Base-by-base conservation (phyloP, 2,797 vertebrate species). In the Thunnus albacares region DNA sequence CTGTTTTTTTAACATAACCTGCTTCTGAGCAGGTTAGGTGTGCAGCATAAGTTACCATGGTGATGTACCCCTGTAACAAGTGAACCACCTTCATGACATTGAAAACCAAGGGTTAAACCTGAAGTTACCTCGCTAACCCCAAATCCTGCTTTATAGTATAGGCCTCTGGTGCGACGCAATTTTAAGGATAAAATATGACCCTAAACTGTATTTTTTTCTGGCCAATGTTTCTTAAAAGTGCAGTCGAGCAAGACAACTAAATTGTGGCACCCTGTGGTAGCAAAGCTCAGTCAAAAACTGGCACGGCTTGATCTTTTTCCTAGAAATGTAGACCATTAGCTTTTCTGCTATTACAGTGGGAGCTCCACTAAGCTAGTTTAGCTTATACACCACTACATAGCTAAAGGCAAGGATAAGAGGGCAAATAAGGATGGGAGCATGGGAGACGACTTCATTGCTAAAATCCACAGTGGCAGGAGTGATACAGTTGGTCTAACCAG, bases 381-480 rank as follows among this genome's bases (percentile, higher is more conserved):
- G 65, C 53, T 65, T 49, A 69, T 18, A 70, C 77, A 77, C 72
- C 63, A 43, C 53, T 55, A 33, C 43, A 80, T 41, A 75, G 58
- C 71, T 55, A 18, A 5, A 35, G 68, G 65, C 57, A 76, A 57
- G 17, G 66, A 70, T 18, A n/a, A 64, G 67, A 83, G 77, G 60
- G 47, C 14, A 11, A 82, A 51, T 49, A 14, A 76, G 43, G 56
- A 74, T 38, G 33, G 61, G 22, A 5, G 38, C 55, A 47, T 4
- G 30, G 60, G 61, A 64, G 12, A 13, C 65, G 47, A 71, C 28
- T 20, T 9, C 67, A 61, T 52, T 2, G 76, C 79, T 24, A 6
- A 61, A 17, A 20, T 79, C 63, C 57, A 81, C 63, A 80, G 73
- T 75, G 76, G 75, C 57, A 61, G 59, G 12, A 71, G 58, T n/a